Conservation (phyloP, 2,113 vertebrate genomes). For the Bujurquina vittata region DNA sequence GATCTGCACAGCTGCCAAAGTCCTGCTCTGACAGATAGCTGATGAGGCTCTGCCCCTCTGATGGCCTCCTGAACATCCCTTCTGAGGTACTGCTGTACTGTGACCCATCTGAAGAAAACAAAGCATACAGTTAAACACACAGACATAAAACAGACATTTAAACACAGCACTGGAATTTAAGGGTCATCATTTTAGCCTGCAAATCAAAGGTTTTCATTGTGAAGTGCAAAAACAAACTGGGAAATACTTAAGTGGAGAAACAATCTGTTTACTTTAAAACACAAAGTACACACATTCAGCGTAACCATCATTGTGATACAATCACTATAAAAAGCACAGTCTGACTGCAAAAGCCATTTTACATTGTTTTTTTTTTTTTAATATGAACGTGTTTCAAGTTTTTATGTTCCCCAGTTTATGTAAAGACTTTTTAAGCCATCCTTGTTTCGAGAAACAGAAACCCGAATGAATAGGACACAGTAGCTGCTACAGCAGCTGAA, state of each 20-base stretch:
- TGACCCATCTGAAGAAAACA: constrained; percentile 80
- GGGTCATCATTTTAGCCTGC: background rate
- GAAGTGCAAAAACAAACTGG: background rate
- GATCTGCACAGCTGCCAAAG: constrained; percentile 98
- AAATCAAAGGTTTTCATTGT: background rate
- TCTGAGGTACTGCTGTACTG: constrained; percentile 83
- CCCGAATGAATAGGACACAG: background rate
- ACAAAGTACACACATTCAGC: too few relatives aligned
- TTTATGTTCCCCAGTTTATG: background rate
- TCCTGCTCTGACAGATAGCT: constrained; percentile 99
- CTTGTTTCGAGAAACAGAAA: background rate
- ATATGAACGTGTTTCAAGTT: background rate
- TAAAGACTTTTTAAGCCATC: background rate
- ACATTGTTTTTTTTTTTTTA: background rate
- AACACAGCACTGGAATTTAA: background rate
- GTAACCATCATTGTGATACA: background rate
- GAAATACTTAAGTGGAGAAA: too few relatives aligned
- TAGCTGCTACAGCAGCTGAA: background rate
- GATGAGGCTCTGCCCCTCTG: constrained; percentile 97
- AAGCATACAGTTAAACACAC: constrained; percentile 1
- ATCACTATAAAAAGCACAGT: background rate
- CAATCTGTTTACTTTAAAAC: too few relatives aligned
- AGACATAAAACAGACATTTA: background rate
- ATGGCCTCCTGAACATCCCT: constrained; percentile 94
- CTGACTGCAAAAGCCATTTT: background rate